Evolutionary conservation across 2,797 vertebrate species (phyloP).

Genomic region (Gallinago stenura): DNA sequence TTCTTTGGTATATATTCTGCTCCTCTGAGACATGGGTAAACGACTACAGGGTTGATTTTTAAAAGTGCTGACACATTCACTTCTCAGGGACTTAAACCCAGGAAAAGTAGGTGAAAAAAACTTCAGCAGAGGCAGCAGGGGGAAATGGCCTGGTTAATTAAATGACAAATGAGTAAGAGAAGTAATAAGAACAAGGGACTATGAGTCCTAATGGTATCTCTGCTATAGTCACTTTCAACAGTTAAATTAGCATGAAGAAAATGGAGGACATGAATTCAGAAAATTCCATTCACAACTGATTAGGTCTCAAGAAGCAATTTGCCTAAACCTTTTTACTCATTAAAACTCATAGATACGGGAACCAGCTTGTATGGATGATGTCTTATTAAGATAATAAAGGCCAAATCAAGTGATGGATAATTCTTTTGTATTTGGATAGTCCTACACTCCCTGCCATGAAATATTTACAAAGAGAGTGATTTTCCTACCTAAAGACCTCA

Average conservation of each 20-base stretch:
- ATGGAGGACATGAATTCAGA: background rate
- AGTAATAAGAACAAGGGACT: background rate
- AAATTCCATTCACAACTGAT: background rate
- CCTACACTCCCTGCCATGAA: background rate
- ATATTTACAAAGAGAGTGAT: background rate
- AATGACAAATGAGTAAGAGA: background rate
- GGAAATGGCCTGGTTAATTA: background rate
- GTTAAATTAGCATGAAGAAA: background rate
- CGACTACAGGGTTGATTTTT: background rate
- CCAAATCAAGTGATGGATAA: background rate
- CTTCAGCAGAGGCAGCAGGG: accelerated
- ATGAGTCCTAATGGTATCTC: background rate
- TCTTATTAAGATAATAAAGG: background rate
- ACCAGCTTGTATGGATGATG: background rate
- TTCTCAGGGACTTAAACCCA: background rate
- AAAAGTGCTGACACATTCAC: background rate
- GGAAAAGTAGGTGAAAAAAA: background rate
- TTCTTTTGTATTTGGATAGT: background rate
- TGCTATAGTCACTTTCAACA: background rate
- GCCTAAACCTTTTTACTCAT: background rate
- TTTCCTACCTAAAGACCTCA: background rate
- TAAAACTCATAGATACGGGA: background rate
- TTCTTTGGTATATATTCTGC: background rate
- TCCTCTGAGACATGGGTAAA: background rate
- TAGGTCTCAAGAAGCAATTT: background rate